Conservation (phyloP, 2,797 vertebrate genomes). For the Myoxocephalus aenaeus region DNA sequence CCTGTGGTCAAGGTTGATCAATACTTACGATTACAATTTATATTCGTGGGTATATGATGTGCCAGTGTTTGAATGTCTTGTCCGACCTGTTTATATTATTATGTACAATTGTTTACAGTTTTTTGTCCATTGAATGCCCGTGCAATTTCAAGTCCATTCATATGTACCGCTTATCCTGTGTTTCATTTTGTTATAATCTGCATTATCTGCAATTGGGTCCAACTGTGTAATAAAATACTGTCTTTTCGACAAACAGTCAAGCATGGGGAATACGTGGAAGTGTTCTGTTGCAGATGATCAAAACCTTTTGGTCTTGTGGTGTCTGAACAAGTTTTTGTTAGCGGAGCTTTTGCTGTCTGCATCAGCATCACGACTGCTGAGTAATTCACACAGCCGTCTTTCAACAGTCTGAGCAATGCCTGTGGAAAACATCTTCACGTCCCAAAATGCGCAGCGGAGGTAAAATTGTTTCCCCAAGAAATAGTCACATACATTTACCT, state of each 20-base stretch:
- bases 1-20: conserved; percentile 25
- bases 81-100: not conserved
- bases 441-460: not conserved
- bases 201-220: not conserved
- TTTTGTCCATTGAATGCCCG: not conserved
- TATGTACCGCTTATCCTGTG: not conserved
- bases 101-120: not conserved
- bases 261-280: not conserved
- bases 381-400: conserved; percentile 7
- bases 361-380: not conserved
- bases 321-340: not conserved
- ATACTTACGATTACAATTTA: conserved; percentile 18
- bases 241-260: not conserved
- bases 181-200: not conserved
- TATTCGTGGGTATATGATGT: conserved; percentile 1
- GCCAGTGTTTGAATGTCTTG: not conserved
- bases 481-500: not conserved
- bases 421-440: not conserved
- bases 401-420: conserved; percentile 21
- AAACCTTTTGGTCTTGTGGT: not conserved
- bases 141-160: not conserved
- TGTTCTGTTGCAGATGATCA: not conserved
- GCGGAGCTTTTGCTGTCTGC: not conserved
- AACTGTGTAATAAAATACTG: not conserved
- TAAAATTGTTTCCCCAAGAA: not conserved